Evolutionary conservation across 2,113 vertebrate species (phyloP).

Genomic region (human): DNA sequence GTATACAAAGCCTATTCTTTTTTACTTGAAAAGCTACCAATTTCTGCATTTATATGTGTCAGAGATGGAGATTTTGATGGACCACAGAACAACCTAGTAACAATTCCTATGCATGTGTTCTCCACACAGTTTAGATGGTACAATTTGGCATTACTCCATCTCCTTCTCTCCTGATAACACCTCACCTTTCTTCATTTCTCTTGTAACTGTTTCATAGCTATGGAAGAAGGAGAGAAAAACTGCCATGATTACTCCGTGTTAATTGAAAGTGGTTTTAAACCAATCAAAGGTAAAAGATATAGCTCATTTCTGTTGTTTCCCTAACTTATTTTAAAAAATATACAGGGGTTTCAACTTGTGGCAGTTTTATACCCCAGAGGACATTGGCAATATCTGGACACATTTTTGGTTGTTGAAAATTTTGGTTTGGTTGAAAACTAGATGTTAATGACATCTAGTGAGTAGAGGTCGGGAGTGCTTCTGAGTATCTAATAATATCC

Average conservation of each 20-base stretch:
- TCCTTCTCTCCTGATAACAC: rapidly evolving
- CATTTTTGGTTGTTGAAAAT: background rate
- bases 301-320: too few species aligned
- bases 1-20: conserved; percentile 54
- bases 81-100: background rate
- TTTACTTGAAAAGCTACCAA: conserved; percentile 53
- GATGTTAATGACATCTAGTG: background rate
- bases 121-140: background rate
- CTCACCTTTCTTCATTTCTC: too few species aligned
- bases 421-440: too few species aligned
- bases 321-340: background rate
- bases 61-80: background rate
- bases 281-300: background rate
- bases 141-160: rapidly evolving
- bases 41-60: conserved; percentile 9
- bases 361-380: background rate
- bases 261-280: background rate
- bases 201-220: rapidly evolving
- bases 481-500: rapidly evolving
- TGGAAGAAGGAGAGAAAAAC: background rate
- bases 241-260: rapidly evolving
- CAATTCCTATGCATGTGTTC: background rate
- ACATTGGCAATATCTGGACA: background rate
- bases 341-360: background rate
- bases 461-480: background rate